Conservation (phyloP, 2,797 vertebrate genomes). For the Buceros bicornis region DNA sequence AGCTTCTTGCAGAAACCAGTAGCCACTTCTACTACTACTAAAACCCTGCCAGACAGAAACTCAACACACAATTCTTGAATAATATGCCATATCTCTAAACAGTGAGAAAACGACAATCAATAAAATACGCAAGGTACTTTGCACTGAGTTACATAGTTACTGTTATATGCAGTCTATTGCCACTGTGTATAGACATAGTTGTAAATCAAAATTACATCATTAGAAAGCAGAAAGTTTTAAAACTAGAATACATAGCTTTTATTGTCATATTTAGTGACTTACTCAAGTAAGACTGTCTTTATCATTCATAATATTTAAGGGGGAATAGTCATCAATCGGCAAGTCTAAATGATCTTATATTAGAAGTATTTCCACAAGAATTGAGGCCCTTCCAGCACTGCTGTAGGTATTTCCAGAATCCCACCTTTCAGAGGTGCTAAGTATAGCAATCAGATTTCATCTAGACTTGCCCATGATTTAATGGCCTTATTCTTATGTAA, state of each 20-base stretch:
- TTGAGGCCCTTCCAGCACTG: not conserved
- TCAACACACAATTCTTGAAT: not conserved
- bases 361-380: not conserved
- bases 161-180: not conserved
- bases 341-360: not conserved
- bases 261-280: not conserved
- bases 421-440: slow-evolving; percentile 25
- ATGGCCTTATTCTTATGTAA: not conserved
- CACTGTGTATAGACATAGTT: not conserved
- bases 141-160: not conserved
- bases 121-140: not conserved
- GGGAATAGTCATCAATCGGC: not conserved
- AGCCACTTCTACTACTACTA: no score
- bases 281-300: not conserved
- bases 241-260: not conserved
- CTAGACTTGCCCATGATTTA: slow-evolving; percentile 15
- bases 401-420: slow-evolving; percentile 33
- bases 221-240: not conserved
- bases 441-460: not conserved
- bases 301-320: not conserved
- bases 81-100: not conserved
- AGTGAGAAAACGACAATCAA: not conserved
- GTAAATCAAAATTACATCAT: not conserved
- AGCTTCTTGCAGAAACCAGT: no score
- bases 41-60: no score